A percentile compares a stretch with the other conserved stretches of the same genome.
These are phyloP conservation scores for Thamnophis elegans DNA, from an alignment of 2,797 vertebrate species.

Conservation along the genomic window DNA sequence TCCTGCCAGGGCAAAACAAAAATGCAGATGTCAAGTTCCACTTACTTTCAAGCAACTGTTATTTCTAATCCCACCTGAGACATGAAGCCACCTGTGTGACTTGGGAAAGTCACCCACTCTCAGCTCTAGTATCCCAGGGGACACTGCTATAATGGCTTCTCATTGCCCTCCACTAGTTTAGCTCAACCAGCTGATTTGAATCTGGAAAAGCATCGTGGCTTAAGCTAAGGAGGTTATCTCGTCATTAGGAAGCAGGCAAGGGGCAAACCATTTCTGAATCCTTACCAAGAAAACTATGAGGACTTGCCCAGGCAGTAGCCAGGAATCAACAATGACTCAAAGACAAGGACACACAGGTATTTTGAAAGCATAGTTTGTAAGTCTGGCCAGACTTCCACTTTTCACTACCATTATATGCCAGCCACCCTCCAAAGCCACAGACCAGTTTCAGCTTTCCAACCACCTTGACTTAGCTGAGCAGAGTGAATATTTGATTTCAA, in stretches of 20 bases:
- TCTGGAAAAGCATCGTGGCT: neutral
- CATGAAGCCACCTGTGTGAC: neutral
- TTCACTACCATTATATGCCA: neutral
- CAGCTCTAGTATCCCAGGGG: neutral
- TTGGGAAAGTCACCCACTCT: neutral
- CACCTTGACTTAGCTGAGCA: neutral
- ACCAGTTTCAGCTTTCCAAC: neutral
- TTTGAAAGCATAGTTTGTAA: neutral
- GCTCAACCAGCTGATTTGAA: neutral
- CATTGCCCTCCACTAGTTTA: neutral
- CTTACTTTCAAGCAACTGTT: neutral
- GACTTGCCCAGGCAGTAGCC: neutral
- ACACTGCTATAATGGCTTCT: neutral
- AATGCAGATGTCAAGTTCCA: neutral
- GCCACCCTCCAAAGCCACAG: neutral
- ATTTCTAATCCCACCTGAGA: neutral
- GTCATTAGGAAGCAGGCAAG: neutral
- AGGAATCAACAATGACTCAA: neutral
- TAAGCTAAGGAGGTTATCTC: neutral
- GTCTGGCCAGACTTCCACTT: neutral
- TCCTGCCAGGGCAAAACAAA: neutral
- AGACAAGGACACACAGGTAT: neutral
- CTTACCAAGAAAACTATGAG: neutral
- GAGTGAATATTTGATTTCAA: neutral
- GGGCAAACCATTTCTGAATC: neutral